Evolutionary conservation across 2,113 vertebrate genomes (phyloP).

Genomic region (Varanus salvator): DNA sequence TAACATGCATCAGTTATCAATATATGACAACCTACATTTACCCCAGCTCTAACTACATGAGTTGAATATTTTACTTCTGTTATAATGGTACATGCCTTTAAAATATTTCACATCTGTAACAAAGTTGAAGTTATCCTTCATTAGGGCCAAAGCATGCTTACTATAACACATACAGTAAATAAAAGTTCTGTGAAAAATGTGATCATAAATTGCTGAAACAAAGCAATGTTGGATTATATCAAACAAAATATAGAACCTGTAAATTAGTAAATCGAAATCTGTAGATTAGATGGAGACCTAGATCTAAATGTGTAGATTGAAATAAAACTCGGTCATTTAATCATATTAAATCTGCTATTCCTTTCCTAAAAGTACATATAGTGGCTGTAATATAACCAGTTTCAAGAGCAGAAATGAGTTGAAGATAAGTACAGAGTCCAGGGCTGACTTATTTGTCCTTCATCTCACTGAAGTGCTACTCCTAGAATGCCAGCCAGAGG

Average conservation of each 20-base stretch:
- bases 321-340: constrained; percentile 13
- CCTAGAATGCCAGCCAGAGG: constrained; percentile 63
- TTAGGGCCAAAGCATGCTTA: constrained; percentile 43
- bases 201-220: background rate
- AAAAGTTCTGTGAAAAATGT: background rate
- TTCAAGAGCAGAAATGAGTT: constrained; percentile 3
- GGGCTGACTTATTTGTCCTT: constrained; percentile 54
- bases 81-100: constrained; percentile 52
- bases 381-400: background rate
- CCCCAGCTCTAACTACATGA: constrained; percentile 42
- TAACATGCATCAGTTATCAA: constrained; percentile 68
- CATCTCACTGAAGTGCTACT: constrained; percentile 31
- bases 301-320: background rate
- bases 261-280: too few species aligned
- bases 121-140: background rate
- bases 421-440: constrained; percentile 20
- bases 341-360: rapidly evolving
- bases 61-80: constrained; percentile 28
- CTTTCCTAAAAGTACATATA: rapidly evolving
- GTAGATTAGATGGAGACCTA: background rate
- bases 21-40: constrained; percentile 62
- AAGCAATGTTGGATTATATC: too few species aligned
- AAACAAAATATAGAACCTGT: too few species aligned
- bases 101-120: constrained; percentile 35
- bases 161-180: background rate